Base-by-base conservation (phyloP, 2,888 invertebrate genomes). In the Psylliodes chrysocephalus region DNA sequence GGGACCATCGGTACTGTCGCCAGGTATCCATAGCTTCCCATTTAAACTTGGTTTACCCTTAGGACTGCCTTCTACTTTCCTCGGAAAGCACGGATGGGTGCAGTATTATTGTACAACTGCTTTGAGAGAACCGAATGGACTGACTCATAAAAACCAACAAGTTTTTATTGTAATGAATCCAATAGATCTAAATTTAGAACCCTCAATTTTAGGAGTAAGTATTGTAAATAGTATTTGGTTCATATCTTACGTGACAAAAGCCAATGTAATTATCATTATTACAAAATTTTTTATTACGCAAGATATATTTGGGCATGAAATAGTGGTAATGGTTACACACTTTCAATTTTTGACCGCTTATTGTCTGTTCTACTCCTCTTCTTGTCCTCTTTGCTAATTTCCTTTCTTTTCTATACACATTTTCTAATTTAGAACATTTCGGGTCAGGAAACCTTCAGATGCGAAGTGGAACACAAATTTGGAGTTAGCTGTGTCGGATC, bases 151-250 rank as follows among this genome's bases (percentile, higher is more conserved):
- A 82, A 96, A 96, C 81, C 95, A 96, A 81, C 96, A 96, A 84
- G 96, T 96, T n/a, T 96, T 96, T 82, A 95, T 96, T 76, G 95
- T 96, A 1, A 95, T 96, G 95, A 96, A 94, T 82, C 96, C 96
- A 2, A 95, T 96, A 71, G 95, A 96, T 82, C 85, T 96, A 75
- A 96, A 96, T 84, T 84, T 93, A 81, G 96, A 96, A 79, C 94
- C 95, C 38, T 90, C 94, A 5, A 90, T 94, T 72, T 84, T 96
- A 70, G 89, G 94, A 79, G 96, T 96, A 84, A 90, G 90, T 87
- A 8, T 25, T 42, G 38, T 38, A 38, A 17, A 42, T 42, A 42
- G 12, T 10, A 42, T 7, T 42, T 42, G n/a, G 6, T 35, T 3
- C 12, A 14, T 12, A 35, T 35, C 14, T 35, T 14, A 14, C 10